Evolutionary conservation across 1,140 invertebrate species (phyloP).

Genomic region (Argopecten irradians): DNA sequence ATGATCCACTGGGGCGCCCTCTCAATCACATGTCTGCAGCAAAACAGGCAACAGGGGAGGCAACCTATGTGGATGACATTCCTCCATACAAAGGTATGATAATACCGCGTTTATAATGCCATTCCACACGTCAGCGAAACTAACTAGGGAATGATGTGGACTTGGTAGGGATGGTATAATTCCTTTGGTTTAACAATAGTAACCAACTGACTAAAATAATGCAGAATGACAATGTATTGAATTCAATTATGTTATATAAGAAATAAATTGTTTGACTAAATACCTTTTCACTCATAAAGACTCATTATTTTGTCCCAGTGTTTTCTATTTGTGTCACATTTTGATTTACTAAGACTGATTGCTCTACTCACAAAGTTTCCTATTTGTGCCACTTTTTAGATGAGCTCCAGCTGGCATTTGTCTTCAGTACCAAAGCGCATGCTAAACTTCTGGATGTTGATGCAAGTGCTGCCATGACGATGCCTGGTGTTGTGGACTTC

Average conservation of each 20-base stretch:
- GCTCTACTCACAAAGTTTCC: not conserved
- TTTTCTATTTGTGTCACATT: not conserved
- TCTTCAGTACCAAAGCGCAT: slow-evolving; percentile 87
- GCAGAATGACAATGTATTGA: too few relatives aligned
- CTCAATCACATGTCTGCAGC: slow-evolving; percentile 88
- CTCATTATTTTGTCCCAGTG: not conserved
- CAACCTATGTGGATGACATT: slow-evolving; percentile 94
- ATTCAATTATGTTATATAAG: too few relatives aligned
- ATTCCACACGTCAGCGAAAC: too few relatives aligned
- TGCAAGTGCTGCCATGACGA: slow-evolving; percentile 82
- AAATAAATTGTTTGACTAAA: too few relatives aligned
- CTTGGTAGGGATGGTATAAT: too few relatives aligned
- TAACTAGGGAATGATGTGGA: too few relatives aligned
- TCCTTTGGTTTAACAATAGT: too few relatives aligned
- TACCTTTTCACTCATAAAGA: not conserved
- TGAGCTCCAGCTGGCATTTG: slow-evolving; percentile 85
- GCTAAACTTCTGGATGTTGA: slow-evolving; percentile 84
- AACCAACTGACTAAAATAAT: too few relatives aligned
- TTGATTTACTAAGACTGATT: not conserved
- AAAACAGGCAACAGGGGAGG: slow-evolving; percentile 95
- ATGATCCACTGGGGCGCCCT: slow-evolving; percentile 89
- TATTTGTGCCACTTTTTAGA: slow-evolving; percentile 45
- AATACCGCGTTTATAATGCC: too few relatives aligned
- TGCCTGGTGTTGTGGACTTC: slow-evolving; percentile 81
- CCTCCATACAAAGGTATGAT: slow-evolving; percentile 78